A percentile compares a stretch with the other conserved stretches of the same genome.
Conservation (phyloP, 2,113 vertebrate species). For the Monarcha castaneiventris region DNA sequence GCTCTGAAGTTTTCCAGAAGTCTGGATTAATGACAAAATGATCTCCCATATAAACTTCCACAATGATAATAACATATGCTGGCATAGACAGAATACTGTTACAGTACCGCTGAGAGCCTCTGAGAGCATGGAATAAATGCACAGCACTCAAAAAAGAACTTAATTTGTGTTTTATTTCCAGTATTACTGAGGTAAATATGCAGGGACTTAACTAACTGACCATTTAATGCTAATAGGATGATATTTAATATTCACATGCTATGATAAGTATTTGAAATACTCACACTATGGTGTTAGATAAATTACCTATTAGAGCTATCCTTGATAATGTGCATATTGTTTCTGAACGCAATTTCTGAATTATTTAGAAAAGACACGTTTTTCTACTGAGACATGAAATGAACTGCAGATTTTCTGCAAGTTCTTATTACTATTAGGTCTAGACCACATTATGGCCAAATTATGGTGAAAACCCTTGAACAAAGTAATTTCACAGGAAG, state of each 20-base stretch:
- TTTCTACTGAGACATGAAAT: conserved; percentile 10
- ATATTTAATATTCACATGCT: background rate
- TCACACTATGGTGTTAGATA: background rate
- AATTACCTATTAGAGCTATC: background rate
- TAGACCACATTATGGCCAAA: conserved; percentile 58
- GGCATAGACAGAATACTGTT: background rate
- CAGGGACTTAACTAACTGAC: conserved; percentile 6
- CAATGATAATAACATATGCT: conserved; percentile 27
- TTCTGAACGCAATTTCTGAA: conserved; percentile 39
- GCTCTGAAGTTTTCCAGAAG: conserved; percentile 48
- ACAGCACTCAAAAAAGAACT: background rate
- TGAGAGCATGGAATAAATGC: background rate
- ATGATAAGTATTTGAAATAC: conserved; percentile 9
- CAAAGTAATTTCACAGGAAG: conserved; percentile 65
- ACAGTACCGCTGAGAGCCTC: background rate
- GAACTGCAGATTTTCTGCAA: conserved; percentile 39
- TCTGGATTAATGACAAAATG: conserved; percentile 46
- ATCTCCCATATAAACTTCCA: conserved; percentile 24
- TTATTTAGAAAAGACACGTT: conserved; percentile 20
- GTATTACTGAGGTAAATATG: background rate
- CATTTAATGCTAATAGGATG: background rate
- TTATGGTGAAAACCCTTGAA: conserved; percentile 60
- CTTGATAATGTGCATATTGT: conserved; percentile 37
- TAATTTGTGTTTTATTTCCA: background rate
- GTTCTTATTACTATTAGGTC: conserved; percentile 54